Evolutionary conservation across 2,797 vertebrate genomes (phyloP).

Genomic region (Acanthurus leucopareius): DNA sequence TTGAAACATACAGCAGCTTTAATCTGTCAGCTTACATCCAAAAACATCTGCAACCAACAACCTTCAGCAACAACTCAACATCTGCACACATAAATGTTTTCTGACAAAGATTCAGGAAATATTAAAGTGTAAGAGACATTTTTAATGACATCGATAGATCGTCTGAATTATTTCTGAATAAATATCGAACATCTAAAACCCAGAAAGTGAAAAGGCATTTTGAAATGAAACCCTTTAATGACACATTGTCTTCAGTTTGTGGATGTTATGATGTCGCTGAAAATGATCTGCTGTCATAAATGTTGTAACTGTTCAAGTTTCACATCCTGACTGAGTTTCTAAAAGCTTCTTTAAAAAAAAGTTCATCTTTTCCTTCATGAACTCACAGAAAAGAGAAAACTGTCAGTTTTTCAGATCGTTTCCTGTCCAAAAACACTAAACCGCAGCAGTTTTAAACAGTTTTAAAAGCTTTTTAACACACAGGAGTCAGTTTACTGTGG

Average conservation of each 20-base stretch:
- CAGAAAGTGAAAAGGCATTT: not conserved
- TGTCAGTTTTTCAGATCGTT: not conserved
- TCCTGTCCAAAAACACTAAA: not conserved
- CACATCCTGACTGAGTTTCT: too few species aligned
- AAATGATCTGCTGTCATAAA: not conserved
- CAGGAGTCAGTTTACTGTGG: not conserved
- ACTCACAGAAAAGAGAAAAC: not conserved
- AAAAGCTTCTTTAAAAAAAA: not conserved
- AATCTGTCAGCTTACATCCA: not conserved
- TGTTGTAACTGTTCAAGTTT: not conserved
- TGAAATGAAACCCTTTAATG: constrained; percentile 7
- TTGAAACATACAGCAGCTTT: not conserved
- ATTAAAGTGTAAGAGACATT: too few species aligned
- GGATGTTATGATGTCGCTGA: too few species aligned
- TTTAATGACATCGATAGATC: too few species aligned
- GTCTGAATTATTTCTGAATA: not conserved
- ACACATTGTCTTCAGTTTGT: too few species aligned
- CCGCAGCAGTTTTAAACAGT: not conserved
- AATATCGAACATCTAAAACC: not conserved
- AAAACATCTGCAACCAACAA: not conserved
- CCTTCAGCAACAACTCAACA: not conserved
- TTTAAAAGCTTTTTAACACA: not conserved
- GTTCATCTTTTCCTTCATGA: not conserved
- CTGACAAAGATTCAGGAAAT: not conserved
- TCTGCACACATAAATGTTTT: not conserved